Base-by-base conservation (phyloP, 2,888 invertebrate genomes). In the Stegophylla sp. region DNA sequence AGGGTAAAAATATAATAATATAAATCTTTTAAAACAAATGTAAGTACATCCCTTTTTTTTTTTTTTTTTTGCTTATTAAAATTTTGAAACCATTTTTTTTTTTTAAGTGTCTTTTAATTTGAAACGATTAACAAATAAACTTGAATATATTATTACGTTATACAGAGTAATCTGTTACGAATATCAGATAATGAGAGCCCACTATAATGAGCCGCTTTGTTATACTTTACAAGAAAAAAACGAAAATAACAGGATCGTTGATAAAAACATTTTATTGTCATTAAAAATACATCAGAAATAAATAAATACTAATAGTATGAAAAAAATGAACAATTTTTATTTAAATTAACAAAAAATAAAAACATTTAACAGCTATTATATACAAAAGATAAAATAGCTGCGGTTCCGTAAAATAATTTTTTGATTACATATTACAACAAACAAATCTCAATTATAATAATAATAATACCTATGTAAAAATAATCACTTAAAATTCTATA, bases 311-410 rank as follows among this genome's bases (percentile, higher is more conserved):
- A 41, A 72, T 48, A 74, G 28, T 48, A 41, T 75, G 34, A 28
- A 71, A 64, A 75, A 75, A 75, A 75, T 20, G 48, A 64, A 75
- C 75, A 41, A 63, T 75, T 28, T 75, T 28, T 63, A 64, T 41
- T 75, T 51, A 63, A 74, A 64, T 75, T 75, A 75, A 75, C 75
- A 17, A 75, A 75, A 75, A 74, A 74, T 63, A 75, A 75, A 56
- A 72, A 28, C 61, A 48, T 74, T 74, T 28, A 63, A 51, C 34
- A 23, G 17, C 41, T 53, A 53, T 48, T 48, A 48, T 61, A 51
- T n/a, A 61, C 20, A 74, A 74, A 51, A 72, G 28, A 20, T 45
- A 59, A 53, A 7, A 69, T 74, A 64, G 53, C 64, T n/a, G 53
- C 23, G n/a, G 41, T 23, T 74, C 2, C 23, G 12, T 26, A n/a